Conservation (phyloP, 2,113 vertebrate genomes). For the Glaucidium brasilianum region DNA sequence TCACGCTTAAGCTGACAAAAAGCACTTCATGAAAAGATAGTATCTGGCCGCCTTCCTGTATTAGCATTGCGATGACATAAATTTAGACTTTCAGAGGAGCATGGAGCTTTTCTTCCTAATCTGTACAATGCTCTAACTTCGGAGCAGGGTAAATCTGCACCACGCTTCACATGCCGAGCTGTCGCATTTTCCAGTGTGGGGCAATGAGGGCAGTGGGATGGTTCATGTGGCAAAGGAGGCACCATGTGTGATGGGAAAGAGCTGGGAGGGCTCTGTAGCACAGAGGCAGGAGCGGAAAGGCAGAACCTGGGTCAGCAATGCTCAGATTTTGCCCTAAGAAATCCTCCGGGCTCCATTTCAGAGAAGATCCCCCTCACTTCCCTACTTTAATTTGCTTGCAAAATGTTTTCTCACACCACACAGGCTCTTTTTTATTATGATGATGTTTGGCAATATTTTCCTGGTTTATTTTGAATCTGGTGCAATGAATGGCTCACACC, state of each 20-base stretch:
- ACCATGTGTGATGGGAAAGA: not conserved
- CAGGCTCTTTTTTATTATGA: not conserved
- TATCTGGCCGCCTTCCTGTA: not conserved
- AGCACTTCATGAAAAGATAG: not conserved
- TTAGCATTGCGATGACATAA: not conserved
- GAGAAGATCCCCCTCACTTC: not conserved
- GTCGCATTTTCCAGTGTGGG: not conserved
- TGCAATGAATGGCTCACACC: not conserved
- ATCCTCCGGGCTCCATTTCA: not conserved
- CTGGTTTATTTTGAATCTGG: slow-evolving; percentile 4
- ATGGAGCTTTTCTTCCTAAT: not conserved
- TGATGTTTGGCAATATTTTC: not conserved
- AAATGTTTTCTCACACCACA: not conserved
- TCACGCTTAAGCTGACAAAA: not conserved
- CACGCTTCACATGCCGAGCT: not conserved
- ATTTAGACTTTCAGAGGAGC: not conserved
- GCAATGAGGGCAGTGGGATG: not conserved
- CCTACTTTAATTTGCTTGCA: not conserved
- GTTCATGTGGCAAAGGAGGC: not conserved
- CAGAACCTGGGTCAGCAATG: not conserved
- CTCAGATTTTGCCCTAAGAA: not conserved
- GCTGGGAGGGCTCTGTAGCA: not conserved
- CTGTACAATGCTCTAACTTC: not conserved
- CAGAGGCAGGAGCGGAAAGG: not conserved
- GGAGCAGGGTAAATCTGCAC: not conserved